A percentile compares a stretch with the other conserved stretches of the same genome.
phyloP scores from a whole-genome alignment of 2,113 vertebrate genomes.

The Antidorcas marsupialis region DNA sequence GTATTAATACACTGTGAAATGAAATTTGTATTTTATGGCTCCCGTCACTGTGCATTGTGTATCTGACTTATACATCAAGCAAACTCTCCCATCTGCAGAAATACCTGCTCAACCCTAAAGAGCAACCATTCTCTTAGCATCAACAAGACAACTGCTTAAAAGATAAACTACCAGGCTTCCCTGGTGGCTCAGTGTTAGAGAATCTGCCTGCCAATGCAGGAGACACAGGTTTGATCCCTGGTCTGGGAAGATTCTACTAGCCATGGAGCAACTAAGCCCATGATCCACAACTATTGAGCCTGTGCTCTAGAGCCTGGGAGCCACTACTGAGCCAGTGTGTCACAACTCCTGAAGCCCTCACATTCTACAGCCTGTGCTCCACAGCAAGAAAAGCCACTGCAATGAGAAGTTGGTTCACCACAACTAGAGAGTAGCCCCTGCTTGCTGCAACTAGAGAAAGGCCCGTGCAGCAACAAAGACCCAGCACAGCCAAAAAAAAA shows the following conservation, averaged over 20 bases:
- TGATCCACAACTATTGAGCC: not conserved
- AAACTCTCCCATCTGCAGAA: not conserved
- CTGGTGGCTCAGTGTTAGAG: not conserved
- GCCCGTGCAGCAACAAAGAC: not conserved
- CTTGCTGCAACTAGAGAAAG: not conserved
- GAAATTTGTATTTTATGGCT: not conserved
- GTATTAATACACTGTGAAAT: not conserved
- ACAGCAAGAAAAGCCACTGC: not conserved
- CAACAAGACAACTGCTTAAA: not conserved
- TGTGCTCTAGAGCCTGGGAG: not conserved
- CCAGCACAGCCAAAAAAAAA: not conserved
- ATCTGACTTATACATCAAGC: not conserved
- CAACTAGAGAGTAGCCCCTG: not conserved
- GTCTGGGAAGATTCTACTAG: not conserved
- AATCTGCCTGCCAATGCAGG: not conserved
- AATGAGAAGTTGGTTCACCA: not conserved
- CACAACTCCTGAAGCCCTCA: not conserved
- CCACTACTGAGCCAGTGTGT: not conserved
- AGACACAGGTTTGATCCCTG: not conserved
- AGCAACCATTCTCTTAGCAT: not conserved
- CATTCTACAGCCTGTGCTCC: not conserved
- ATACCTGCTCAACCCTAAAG: not conserved
- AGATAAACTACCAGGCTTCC: not conserved
- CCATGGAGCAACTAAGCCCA: not conserved
- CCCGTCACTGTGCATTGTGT: not conserved